A percentile compares a stretch with the other conserved stretches of the same genome.
phyloP scores from a whole-genome alignment of 2,888 invertebrate genomes.

The Microctonus aethiopoides region DNA sequence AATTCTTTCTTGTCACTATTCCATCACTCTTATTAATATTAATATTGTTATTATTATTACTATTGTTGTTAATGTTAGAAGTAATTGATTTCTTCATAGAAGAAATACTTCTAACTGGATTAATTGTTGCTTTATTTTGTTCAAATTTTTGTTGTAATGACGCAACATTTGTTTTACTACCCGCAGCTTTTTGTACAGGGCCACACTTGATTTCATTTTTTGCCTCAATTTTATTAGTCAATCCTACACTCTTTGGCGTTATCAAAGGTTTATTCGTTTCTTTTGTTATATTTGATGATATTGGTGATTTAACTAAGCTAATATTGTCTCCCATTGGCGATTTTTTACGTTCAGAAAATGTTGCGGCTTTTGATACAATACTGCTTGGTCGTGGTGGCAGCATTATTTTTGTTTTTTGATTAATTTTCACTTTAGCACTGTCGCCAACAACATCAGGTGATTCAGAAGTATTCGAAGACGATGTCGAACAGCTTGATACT shows the following conservation, averaged over 20 bases:
- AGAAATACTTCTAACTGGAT: constrained; percentile 23
- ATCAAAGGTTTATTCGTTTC: constrained; percentile 29
- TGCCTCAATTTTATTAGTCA: constrained; percentile 20
- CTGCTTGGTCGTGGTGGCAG: constrained; percentile 69
- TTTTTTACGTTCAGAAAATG: constrained; percentile 62
- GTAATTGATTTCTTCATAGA: constrained; percentile 41
- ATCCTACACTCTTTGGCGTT: constrained; percentile 19
- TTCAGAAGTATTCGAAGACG: constrained; percentile 64
- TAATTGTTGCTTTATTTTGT: constrained; percentile 62
- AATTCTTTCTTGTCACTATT: constrained; percentile 19
- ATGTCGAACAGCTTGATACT: constrained; percentile 76
- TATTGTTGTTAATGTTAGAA: constrained; percentile 33
- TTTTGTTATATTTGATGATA: constrained; percentile 30
- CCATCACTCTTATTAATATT: background rate
- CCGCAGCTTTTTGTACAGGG: constrained; percentile 64
- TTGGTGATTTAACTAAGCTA: constrained; percentile 42
- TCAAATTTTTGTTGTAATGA: constrained; percentile 85
- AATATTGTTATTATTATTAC: background rate
- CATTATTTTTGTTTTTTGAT: constrained; percentile 46
- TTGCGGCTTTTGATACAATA: constrained; percentile 67
- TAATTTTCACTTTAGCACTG: constrained; percentile 40
- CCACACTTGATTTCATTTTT: constrained; percentile 33
- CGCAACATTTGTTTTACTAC: constrained; percentile 77
- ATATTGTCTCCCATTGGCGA: constrained; percentile 42
- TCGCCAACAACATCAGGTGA: constrained; percentile 67